A percentile compares a stretch with the other conserved stretches of the same genome.
These are phyloP conservation scores for Gnatocerus cornutus DNA, from an alignment of 2,888 invertebrate genomes.

Conservation along the genomic window DNA sequence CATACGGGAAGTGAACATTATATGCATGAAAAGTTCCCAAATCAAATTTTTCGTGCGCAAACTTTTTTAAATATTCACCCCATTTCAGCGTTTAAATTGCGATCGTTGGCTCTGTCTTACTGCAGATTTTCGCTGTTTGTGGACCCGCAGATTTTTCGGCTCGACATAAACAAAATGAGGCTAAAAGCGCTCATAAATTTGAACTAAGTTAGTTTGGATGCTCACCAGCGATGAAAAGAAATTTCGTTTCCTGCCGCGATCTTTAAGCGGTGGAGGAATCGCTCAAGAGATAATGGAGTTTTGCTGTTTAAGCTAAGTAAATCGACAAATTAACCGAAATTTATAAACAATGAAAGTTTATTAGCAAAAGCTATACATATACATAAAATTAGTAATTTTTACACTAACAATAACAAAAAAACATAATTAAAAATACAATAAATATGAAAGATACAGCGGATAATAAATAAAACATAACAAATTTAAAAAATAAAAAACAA, in stretches of 20 bases:
- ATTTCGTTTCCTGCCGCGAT: constrained; percentile 23
- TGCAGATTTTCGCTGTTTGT: constrained; percentile 16
- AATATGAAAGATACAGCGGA: too few species aligned
- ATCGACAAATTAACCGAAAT: constrained; percentile 1
- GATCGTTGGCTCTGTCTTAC: constrained; percentile 21
- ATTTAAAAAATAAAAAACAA: too few species aligned
- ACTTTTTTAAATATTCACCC: constrained; percentile 46
- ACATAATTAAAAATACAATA: too few species aligned
- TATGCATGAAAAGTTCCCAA: constrained; percentile 40
- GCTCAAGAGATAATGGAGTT: constrained; percentile 11
- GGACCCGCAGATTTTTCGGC: constrained; percentile 6
- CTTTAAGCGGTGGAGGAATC: constrained; percentile 18
- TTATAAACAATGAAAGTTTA: too few species aligned
- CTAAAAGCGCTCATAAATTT: constrained; percentile 23
- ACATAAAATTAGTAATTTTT: too few species aligned
- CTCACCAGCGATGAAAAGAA: constrained; percentile 22
- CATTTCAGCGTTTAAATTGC: constrained; percentile 18
- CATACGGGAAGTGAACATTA: constrained; percentile 52
- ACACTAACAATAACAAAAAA: too few species aligned
- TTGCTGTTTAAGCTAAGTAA: constrained; percentile 15
- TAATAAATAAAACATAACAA: too few species aligned
- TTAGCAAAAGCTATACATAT: too few species aligned
- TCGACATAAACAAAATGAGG: constrained; percentile 26
- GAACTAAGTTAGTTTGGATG: constrained; percentile 14
- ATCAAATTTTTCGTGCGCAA: constrained; percentile 40